Conservation (phyloP, 92 coral and sea anemone species). For the Muricea muricata region DNA sequence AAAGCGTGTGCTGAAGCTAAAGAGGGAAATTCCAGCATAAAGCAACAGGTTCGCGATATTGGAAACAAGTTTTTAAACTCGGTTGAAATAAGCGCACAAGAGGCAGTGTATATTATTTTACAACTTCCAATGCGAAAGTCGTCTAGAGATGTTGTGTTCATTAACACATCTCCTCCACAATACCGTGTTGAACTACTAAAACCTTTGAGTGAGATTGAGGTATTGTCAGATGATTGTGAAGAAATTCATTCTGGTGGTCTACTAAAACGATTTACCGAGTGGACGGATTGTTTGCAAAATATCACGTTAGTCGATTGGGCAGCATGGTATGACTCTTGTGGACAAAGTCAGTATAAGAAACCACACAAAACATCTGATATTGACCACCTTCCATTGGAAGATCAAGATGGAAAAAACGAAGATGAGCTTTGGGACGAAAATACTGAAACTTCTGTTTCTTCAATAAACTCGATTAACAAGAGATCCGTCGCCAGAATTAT, state of each 20-base stretch:
- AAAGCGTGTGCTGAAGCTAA: too few species aligned
- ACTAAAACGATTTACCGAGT: not conserved
- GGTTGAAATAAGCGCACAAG: too few species aligned
- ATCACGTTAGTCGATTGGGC: conserved; percentile 58
- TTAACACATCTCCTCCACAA: too few species aligned
- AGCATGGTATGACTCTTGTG: conserved; percentile 68
- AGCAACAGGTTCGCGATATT: too few species aligned
- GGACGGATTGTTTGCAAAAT: not conserved
- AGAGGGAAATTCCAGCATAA: too few species aligned
- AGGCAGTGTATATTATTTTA: too few species aligned
- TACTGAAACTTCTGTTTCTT: not conserved
- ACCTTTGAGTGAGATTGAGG: not conserved
- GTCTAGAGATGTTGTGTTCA: too few species aligned
- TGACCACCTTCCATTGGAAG: conserved; percentile 34
- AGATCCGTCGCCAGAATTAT: too few species aligned
- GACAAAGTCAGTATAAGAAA: not conserved
- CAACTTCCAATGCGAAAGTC: not conserved
- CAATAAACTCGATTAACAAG: conserved; percentile 1
- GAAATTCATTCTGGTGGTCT: conserved; percentile 31
- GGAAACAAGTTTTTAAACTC: too few species aligned
- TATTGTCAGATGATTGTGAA: conserved; percentile 60
- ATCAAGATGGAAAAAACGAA: conserved; percentile 6
- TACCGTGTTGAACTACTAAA: conserved; percentile 28
- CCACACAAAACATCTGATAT: not conserved
- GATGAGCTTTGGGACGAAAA: conserved; percentile 19